These are phyloP conservation scores for Rhinoptilus africanus DNA, from an alignment of 2,113 vertebrate genomes.

Conservation along the genomic window DNA sequence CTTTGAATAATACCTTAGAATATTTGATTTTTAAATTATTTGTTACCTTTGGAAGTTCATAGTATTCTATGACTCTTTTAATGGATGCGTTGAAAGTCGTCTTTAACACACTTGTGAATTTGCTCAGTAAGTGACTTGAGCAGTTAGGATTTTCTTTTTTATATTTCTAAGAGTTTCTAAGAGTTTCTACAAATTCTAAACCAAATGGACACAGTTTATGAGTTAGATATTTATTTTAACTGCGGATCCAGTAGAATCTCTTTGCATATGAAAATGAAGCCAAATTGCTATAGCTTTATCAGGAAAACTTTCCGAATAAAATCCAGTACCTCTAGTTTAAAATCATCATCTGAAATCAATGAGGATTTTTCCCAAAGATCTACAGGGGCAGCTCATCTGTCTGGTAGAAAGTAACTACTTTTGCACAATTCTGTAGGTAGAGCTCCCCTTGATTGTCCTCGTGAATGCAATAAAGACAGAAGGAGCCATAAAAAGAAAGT, in stretches of 20 bases:
- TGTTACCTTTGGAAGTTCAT: background rate
- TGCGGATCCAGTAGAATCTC: background rate
- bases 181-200: background rate
- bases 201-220: background rate
- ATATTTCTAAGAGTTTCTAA: background rate
- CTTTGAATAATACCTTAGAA: background rate
- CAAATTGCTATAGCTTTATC: background rate
- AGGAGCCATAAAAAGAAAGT: background rate
- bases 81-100: background rate
- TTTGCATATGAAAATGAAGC: background rate
- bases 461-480: background rate
- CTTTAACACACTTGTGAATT: background rate
- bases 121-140: background rate
- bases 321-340: background rate
- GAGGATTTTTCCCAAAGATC: background rate
- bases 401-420: background rate
- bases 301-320: background rate
- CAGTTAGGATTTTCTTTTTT: background rate
- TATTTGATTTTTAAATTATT: background rate
- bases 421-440: background rate
- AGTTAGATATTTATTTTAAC: background rate
- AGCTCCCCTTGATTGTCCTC: background rate
- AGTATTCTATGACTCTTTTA: background rate
- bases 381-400: background rate
- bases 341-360: background rate